phyloP scores from a whole-genome alignment of 2,113 vertebrate genomes.

The Platichthys flesus region DNA sequence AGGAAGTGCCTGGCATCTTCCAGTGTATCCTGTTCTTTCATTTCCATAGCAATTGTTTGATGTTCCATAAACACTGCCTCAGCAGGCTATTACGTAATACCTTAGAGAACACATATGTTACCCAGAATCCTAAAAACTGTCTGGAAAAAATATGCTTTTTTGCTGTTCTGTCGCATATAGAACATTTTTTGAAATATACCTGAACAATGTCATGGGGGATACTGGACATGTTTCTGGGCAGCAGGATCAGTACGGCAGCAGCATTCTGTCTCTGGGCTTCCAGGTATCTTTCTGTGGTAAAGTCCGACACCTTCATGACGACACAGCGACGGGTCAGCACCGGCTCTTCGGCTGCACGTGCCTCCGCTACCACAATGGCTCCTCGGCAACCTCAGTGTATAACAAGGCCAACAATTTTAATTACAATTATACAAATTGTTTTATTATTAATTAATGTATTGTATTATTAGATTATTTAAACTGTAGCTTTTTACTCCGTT shows the following conservation, averaged over 20 bases:
- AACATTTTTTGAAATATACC: conserved; percentile 60
- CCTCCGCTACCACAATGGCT: conserved; percentile 81
- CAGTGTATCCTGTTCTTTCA: not conserved
- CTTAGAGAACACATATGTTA: not conserved
- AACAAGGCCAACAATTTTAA: not conserved
- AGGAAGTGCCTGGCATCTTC: no score
- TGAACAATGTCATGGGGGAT: conserved; percentile 64
- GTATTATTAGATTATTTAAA: no score
- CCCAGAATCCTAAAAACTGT: not conserved
- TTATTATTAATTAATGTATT: no score
- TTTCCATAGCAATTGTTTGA: not conserved
- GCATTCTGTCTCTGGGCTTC: conserved; percentile 80
- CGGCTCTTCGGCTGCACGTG: conserved; percentile 74
- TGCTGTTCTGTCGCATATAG: not conserved
- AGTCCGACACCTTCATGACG: conserved; percentile 82
- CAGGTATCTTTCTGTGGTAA: conserved; percentile 71
- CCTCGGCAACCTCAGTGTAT: conserved; percentile 79
- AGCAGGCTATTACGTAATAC: conserved; percentile 2
- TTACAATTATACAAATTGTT: no score
- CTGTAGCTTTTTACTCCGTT: no score
- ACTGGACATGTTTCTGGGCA: conserved; percentile 75
- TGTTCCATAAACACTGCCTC: not conserved
- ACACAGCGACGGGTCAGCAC: conserved; percentile 80
- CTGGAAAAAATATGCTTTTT: not conserved
- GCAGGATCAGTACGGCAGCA: conserved; percentile 80